Evolutionary conservation across 1,140 invertebrate species (phyloP), one percentile per base, ranked within the genome.

Genomic region (Oppia nitens): DNA sequence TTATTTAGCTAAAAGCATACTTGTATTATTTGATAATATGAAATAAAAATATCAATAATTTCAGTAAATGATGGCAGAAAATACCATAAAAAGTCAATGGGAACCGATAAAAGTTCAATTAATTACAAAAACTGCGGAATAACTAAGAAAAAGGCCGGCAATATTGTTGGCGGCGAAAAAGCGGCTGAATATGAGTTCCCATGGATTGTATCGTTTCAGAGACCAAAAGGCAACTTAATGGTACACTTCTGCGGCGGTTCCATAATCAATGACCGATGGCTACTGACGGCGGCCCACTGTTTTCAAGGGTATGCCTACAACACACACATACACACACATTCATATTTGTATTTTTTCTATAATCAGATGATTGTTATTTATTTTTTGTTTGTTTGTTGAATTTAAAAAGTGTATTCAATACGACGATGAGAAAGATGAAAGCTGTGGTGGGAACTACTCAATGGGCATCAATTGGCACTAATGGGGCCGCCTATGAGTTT

Each of bases 211-310:
- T 40, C 32, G 17, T 40, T 40, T 40, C 32, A 40, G 17, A 40
- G 17, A 40, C 32, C 32, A 9, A 40, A 40, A 40, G 17, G 32
- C 17, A 40, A 47, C 11, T 17, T 24, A 20, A 47, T 56, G n/a
- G 24, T 4, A 24, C 53, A 54, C 26, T 29, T 21, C 28, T 92
- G 88, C 68, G 87, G 88, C 1, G 88, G 87, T 3, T 87, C 87
- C 1, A 71, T 93, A 17, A 75, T 91, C 54, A 89, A 85, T 60
- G 85, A 89, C 64, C 75, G 83, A 73, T 92, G 32, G 32, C 6
- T 40, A 9, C 6, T 40, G 17, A 9, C 32, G 17, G 32, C 32
- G 17, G 32, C 32, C 17, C 32, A 40, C 32, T 40, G 32, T 40
- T 40, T 40, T 40, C 32, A 40, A 40, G 32, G 24, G 45, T 47